Conservation (phyloP, 2,888 invertebrate species). For the Cryptus armator region DNA sequence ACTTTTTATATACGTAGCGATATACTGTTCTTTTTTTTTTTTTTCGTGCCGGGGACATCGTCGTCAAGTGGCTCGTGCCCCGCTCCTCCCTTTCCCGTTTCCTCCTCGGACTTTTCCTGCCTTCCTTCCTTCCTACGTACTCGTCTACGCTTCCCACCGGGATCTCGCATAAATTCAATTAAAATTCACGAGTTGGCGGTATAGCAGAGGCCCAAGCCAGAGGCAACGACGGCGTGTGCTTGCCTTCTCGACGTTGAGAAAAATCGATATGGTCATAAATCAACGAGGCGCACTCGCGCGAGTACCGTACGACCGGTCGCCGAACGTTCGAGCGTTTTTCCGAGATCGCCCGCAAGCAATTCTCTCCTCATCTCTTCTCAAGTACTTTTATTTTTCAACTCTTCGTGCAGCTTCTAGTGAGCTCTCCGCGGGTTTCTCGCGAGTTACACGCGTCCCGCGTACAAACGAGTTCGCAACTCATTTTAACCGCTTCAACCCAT, state of each 20-base stretch:
- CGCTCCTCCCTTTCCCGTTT: not conserved
- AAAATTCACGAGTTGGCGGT: conserved; percentile 54
- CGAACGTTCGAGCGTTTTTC: conserved; percentile 29
- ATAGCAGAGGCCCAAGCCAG: not conserved
- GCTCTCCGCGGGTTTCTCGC: conserved; percentile 11
- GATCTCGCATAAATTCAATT: conserved; percentile 62
- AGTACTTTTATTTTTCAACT: not conserved
- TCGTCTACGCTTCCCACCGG: conserved; percentile 18
- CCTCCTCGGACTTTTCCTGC: not conserved
- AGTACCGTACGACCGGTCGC: conserved; percentile 56
- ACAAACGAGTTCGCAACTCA: conserved; percentile 71
- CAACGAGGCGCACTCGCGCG: conserved; percentile 42
- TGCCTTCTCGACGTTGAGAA: conserved; percentile 33
- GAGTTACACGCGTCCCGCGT: conserved; percentile 46
- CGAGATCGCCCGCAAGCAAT: conserved; percentile 25
- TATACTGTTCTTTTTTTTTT: not conserved
- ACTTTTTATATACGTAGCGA: not conserved
- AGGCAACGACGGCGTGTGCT: not conserved
- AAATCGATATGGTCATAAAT: conserved; percentile 60
- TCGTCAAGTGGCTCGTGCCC: conserved; percentile 30
- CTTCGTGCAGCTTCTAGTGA: too few relatives aligned
- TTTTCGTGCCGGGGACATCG: not conserved
- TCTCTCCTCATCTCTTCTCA: conserved; percentile 7
- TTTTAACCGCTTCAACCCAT: conserved; percentile 64
- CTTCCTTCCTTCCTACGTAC: not conserved